Percentiles rank a stretch among this genome's conserved stretches.
Conservation (phyloP, 2,113 vertebrate species). For the Prinia subflava region DNA sequence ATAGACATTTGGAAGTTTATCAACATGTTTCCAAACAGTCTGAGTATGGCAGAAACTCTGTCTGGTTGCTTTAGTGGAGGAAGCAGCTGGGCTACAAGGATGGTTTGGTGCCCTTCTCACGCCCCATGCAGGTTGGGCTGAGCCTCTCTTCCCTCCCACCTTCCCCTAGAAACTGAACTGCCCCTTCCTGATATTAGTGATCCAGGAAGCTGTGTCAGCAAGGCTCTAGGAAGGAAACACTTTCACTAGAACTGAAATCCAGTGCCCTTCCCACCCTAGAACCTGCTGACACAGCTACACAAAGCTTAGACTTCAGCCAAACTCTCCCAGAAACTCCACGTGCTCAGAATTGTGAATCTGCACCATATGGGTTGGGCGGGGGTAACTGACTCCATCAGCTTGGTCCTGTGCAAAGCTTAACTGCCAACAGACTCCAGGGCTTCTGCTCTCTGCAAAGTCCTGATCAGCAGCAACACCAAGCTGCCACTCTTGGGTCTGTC, state of each 20-base stretch:
- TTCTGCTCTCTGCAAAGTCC: not conserved
- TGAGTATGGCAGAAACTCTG: constrained; percentile 59
- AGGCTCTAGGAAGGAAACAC: not conserved
- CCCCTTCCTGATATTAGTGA: not conserved
- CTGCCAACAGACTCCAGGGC: not conserved
- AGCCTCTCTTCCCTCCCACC: not conserved
- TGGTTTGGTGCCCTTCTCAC: constrained; percentile 43
- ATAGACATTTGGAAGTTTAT: constrained; percentile 70
- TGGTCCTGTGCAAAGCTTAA: not conserved
- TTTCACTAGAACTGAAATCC: not conserved
- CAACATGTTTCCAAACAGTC: constrained; percentile 65
- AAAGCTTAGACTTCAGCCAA: not conserved
- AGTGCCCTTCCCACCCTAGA: not conserved
- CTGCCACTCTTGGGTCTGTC: constrained; percentile 37
- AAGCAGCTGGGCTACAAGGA: constrained; percentile 55
- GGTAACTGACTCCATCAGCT: not conserved
- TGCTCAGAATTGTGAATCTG: not conserved
- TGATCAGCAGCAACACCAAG: not conserved
- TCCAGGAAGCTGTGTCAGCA: constrained; percentile 2
- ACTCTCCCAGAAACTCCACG: not conserved
- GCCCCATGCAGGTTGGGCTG: not conserved
- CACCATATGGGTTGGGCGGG: not conserved
- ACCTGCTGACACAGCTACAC: not conserved
- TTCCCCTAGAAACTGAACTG: not conserved
- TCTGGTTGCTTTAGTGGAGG: constrained; percentile 53